phyloP scores from a whole-genome alignment of 2,797 vertebrate genomes.

The Tenualosa ilisha region DNA sequence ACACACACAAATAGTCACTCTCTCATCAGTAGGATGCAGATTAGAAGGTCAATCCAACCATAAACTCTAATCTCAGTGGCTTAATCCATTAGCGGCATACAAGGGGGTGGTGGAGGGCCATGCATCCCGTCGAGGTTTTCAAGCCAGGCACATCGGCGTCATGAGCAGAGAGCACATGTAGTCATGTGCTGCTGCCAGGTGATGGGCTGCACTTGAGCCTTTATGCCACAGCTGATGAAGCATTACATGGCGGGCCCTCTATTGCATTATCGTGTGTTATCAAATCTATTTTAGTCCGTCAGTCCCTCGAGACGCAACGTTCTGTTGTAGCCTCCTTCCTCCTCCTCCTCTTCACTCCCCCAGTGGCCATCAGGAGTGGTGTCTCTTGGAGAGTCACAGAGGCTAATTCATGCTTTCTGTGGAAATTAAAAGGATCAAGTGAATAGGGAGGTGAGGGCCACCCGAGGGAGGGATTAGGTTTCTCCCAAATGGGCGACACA shows the following conservation, averaged over 20 bases:
- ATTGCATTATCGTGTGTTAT: neutral
- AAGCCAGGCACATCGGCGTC: neutral
- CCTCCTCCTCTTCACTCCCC: neutral
- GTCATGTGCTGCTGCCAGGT: neutral
- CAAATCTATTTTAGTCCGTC: neutral
- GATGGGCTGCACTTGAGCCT: neutral
- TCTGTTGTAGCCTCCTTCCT: neutral
- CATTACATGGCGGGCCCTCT: neutral
- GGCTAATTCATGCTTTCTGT: conserved; percentile 6
- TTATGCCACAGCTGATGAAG: neutral
- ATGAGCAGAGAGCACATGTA: neutral
- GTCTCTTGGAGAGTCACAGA: neutral
- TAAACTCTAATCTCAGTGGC: conserved; percentile 16
- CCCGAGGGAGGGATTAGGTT: conserved; percentile 16
- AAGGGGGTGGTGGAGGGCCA: neutral
- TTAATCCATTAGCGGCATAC: neutral
- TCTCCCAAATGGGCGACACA: neutral
- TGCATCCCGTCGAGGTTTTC: neutral
- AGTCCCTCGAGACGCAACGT: neutral
- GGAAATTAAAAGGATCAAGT: conserved; percentile 18
- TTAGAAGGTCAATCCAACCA: conserved; percentile 6
- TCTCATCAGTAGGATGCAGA: conserved; percentile 13
- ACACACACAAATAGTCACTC: neutral
- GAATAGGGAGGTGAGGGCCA: conserved; percentile 5
- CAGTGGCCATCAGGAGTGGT: neutral